Conservation (phyloP, 2,113 vertebrate genomes). For the Cavia porcellus region DNA sequence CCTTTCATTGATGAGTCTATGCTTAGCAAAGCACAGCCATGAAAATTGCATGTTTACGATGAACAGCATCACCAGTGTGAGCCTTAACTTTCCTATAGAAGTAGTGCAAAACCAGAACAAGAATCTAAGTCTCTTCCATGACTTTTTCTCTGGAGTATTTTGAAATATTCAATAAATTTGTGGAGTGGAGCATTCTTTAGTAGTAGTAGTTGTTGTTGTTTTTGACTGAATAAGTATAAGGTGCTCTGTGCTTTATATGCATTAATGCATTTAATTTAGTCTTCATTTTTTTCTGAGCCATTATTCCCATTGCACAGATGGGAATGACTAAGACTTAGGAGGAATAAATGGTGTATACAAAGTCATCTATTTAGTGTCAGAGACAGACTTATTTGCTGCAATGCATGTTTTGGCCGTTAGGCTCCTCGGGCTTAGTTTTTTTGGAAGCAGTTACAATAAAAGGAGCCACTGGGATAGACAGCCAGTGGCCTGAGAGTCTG, state of each 20-base stretch:
- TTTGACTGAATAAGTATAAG: neutral
- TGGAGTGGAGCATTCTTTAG: neutral
- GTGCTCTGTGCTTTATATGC: neutral
- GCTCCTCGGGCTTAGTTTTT: neutral
- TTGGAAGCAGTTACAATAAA: neutral
- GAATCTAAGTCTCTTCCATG: neutral
- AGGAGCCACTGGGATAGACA: neutral
- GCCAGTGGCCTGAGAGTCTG: neutral
- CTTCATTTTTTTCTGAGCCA: neutral
- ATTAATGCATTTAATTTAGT: neutral
- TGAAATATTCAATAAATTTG: neutral
- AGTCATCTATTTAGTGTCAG: neutral
- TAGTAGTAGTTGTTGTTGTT: neutral
- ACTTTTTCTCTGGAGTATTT: slow-evolving; percentile 3
- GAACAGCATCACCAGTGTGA: neutral
- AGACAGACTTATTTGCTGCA: neutral
- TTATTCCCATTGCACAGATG: neutral
- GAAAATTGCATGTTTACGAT: neutral
- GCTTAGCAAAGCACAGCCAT: neutral
- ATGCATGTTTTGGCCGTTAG: neutral
- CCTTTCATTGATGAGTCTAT: neutral
- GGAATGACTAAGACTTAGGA: neutral
- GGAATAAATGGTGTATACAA: neutral
- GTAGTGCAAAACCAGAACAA: neutral
- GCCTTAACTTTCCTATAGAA: neutral